A percentile compares a stretch with the other conserved stretches of the same genome.
Conservation (phyloP, 1,140 invertebrate genomes). For the Phymastichus coffea region DNA sequence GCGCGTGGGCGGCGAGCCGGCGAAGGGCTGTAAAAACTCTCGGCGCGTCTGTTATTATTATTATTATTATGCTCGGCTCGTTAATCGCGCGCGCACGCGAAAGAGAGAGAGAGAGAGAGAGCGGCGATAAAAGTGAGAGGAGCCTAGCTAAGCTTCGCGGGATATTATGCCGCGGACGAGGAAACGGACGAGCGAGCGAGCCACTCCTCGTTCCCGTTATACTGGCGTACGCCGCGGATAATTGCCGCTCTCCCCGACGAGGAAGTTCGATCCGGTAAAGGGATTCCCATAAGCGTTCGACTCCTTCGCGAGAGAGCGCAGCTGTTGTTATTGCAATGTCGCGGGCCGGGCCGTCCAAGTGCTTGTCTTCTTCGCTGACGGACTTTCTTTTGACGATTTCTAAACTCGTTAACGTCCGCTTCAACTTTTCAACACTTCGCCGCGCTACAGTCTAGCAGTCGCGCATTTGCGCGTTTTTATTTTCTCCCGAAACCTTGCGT, state of each 20-base stretch:
- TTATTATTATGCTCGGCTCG: background rate
- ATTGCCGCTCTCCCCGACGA: conserved; percentile 16
- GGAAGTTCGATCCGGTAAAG: conserved; percentile 10
- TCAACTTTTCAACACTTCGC: too few species aligned
- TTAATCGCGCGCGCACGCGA: too few species aligned
- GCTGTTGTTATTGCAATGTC: conserved; percentile 19
- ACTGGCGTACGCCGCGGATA: conserved; percentile 9
- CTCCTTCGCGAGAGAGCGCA: background rate
- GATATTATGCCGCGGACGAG: background rate
- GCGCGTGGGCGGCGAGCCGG: too few species aligned
- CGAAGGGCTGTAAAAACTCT: too few species aligned
- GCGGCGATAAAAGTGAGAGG: conserved; percentile 22
- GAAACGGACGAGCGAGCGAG: background rate
- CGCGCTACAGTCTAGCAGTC: too few species aligned
- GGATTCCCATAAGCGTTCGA: conserved; percentile 21
- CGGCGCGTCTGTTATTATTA: background rate
- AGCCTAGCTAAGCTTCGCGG: background rate
- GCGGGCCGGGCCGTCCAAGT: background rate
- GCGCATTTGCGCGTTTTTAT: too few species aligned
- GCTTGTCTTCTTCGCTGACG: conserved; percentile 20
- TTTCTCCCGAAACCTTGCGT: too few species aligned
- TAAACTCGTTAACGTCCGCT: too few species aligned
- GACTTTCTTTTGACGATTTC: too few species aligned
- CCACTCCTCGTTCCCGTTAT: conserved; percentile 21
- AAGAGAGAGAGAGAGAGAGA: too few species aligned